Evolutionary conservation across 1,140 invertebrate species (phyloP).

Genomic region (Ericerus pela): DNA sequence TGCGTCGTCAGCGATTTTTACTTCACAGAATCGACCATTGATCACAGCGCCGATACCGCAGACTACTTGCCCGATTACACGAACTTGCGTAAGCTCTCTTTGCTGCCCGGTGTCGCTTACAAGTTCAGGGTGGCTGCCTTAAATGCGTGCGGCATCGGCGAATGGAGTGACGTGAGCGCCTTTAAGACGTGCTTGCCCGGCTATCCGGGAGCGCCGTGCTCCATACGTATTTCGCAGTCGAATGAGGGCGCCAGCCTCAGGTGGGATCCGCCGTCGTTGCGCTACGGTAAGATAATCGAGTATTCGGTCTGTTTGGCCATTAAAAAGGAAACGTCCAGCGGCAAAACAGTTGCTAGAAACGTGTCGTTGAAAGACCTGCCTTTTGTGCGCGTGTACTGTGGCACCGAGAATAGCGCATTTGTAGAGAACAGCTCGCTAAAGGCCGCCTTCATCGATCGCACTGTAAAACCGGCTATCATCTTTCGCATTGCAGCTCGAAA

Average conservation of each 20-base stretch:
- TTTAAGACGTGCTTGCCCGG: constrained; percentile 35
- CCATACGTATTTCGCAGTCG: constrained; percentile 96
- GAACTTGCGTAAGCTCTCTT: constrained; percentile 19
- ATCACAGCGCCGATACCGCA: constrained; percentile 18
- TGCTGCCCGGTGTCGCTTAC: constrained; percentile 92
- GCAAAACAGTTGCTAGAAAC: no score
- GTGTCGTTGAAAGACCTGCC: constrained; percentile 40
- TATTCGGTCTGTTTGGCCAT: constrained; percentile 97
- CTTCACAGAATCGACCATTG: constrained; percentile 17
- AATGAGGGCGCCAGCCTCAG: constrained; percentile 86
- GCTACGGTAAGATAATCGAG: constrained; percentile 84
- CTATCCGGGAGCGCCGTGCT: constrained; percentile 90
- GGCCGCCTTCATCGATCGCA: constrained; percentile 87
- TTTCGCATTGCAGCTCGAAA: constrained; percentile 97
- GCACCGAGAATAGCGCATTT: constrained; percentile 76
- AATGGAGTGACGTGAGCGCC: constrained; percentile 85
- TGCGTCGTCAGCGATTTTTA: constrained; percentile 37
- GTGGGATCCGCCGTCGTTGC: constrained; percentile 93
- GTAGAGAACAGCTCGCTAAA: constrained; percentile 73
- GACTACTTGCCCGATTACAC: constrained; percentile 22
- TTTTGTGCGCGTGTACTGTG: constrained; percentile 92
- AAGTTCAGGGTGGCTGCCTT: constrained; percentile 94
- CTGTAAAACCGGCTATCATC: constrained; percentile 94
- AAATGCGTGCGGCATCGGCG: constrained; percentile 82
- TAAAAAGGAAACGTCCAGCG: constrained; percentile 38